These are phyloP conservation scores for Chaetorhynchus papuensis DNA, from an alignment of 2,113 vertebrate genomes.

Conservation along the genomic window DNA sequence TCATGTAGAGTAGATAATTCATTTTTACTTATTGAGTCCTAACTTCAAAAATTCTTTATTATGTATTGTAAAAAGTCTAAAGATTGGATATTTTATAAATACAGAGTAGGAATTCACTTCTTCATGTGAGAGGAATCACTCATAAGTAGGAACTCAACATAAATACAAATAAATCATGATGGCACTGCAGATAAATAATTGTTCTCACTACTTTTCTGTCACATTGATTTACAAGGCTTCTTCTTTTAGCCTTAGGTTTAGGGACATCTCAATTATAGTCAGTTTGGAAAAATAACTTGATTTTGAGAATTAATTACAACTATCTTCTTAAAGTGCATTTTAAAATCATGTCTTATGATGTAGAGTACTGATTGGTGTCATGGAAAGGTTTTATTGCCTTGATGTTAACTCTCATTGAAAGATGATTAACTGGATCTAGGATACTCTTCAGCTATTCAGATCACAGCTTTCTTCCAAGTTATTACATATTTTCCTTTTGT, in stretches of 20 bases:
- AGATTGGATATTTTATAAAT: background rate
- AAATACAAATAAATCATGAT: conserved; percentile 4
- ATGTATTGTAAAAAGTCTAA: background rate
- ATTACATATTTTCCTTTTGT: conserved; percentile 32
- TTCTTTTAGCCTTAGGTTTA: background rate
- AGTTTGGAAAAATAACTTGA: background rate
- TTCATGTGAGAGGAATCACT: background rate
- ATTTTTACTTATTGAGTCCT: background rate
- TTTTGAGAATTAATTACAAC: background rate
- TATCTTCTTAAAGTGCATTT: background rate
- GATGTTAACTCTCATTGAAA: background rate
- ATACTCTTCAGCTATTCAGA: background rate
- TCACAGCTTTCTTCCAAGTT: background rate
- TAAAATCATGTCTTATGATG: background rate
- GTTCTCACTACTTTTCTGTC: background rate
- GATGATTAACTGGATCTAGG: conserved; percentile 4
- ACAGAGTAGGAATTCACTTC: background rate
- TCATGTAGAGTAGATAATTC: background rate
- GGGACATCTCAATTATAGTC: background rate
- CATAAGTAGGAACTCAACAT: background rate
- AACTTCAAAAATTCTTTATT: background rate
- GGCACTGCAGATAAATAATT: background rate
- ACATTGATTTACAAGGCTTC: conserved; percentile 6
- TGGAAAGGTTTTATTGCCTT: background rate
- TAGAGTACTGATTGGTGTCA: background rate